These are phyloP conservation scores for Oligia strigilis DNA, from an alignment of 2,888 invertebrate species.

Conservation along the genomic window DNA sequence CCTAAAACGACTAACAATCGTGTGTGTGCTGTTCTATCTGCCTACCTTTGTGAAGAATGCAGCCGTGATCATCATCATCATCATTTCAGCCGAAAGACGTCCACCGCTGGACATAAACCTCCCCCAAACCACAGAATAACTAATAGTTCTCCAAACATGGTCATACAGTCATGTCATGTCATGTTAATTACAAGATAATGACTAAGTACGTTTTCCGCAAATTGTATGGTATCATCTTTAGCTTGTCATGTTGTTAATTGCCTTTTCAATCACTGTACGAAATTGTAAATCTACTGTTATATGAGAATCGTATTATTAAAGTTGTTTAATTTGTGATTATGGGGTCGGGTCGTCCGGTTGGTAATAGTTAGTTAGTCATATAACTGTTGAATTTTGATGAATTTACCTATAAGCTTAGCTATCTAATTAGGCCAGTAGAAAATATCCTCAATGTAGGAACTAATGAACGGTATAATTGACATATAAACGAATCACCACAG, in stretches of 20 bases:
- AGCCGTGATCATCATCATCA: background rate
- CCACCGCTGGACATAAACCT: too few species aligned
- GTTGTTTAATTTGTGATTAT: background rate
- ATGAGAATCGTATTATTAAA: background rate
- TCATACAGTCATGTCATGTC: background rate
- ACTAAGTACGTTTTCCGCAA: background rate
- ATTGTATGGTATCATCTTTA: background rate
- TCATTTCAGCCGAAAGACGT: too few species aligned
- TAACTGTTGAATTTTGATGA: too few species aligned
- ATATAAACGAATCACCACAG: constrained; percentile 16
- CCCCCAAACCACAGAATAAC: too few species aligned
- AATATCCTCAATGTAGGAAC: background rate
- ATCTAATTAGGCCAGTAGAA: background rate
- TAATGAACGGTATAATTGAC: constrained; percentile 14
- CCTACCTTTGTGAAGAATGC: too few species aligned
- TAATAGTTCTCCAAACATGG: too few species aligned
- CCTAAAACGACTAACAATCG: background rate
- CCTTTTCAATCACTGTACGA: background rate
- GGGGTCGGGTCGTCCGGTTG: too few species aligned
- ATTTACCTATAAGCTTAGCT: background rate
- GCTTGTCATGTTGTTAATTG: constrained; percentile 9
- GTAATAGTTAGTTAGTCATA: too few species aligned
- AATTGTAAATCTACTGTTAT: background rate
- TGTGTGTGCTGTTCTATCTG: background rate
- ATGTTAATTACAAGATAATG: constrained; percentile 6